A percentile compares a stretch with the other conserved stretches of the same genome.
phyloP scores from a whole-genome alignment of 2,888 invertebrate species.

The Plusia festucae region DNA sequence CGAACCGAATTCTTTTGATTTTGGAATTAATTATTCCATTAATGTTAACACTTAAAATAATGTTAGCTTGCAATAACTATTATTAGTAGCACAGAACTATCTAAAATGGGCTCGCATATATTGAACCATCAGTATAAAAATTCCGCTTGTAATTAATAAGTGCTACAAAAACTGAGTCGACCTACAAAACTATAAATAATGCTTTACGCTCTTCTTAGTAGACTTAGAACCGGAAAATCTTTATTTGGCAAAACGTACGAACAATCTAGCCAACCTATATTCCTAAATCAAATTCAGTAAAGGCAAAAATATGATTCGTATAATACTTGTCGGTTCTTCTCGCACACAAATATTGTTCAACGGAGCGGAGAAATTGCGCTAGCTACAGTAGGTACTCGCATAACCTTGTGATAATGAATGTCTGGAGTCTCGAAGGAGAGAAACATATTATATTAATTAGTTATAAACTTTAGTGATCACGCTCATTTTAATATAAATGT shows the following conservation, averaged over 20 bases:
- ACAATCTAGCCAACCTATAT: not conserved
- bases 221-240: not conserved
- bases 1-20: too few species aligned
- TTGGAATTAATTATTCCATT: too few species aligned
- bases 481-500: conserved; percentile 28
- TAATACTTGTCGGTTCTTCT: conserved; percentile 17
- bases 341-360: conserved; percentile 21
- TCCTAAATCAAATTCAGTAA: too few species aligned
- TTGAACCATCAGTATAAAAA: too few species aligned
- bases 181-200: too few species aligned
- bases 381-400: conserved; percentile 25
- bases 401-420: conserved; percentile 54
- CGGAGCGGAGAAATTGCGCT: conserved; percentile 17
- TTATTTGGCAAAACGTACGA: not conserved
- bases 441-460: conserved; percentile 51
- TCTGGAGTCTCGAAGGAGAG: conserved; percentile 43
- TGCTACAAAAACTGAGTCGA: too few species aligned
- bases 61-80: too few species aligned
- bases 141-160: too few species aligned
- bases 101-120: too few species aligned
- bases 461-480: conserved; percentile 39
- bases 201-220: not conserved
- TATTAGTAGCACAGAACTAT: too few species aligned
- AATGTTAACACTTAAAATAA: too few species aligned
- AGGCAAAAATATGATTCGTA: conserved; percentile 18